Conservation (phyloP, 2,888 invertebrate species). For the Tetranychus truncatus region DNA sequence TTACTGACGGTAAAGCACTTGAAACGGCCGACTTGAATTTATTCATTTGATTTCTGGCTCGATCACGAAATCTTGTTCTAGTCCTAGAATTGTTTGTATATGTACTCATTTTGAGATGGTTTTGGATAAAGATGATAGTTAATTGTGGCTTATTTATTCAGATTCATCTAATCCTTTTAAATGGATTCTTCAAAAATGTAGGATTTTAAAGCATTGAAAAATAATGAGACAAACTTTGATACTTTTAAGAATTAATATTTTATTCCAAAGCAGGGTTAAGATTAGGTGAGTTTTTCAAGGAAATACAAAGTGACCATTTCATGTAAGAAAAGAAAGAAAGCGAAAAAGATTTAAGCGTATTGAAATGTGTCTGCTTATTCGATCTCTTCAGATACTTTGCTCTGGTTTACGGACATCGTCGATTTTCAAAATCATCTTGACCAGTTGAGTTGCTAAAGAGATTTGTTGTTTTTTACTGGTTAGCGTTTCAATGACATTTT, state of each 20-base stretch:
- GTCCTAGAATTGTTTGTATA: too few relatives aligned
- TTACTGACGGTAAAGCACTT: too few relatives aligned
- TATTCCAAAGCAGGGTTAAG: not conserved
- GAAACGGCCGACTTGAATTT: too few relatives aligned
- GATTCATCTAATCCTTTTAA: too few relatives aligned
- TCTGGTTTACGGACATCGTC: constrained; percentile 65
- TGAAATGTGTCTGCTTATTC: not conserved
- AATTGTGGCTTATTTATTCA: too few relatives aligned
- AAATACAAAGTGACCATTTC: not conserved
- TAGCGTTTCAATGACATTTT: constrained; percentile 89
- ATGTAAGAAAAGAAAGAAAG: not conserved
- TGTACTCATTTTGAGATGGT: too few relatives aligned
- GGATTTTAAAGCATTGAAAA: too few relatives aligned
- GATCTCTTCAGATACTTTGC: constrained; percentile 2
- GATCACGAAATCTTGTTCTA: too few relatives aligned
- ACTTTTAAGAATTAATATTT: not conserved
- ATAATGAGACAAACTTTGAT: not conserved
- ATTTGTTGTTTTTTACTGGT: constrained; percentile 95
- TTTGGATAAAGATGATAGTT: too few relatives aligned
- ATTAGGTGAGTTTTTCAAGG: not conserved
- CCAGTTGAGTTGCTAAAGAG: constrained; percentile 83
- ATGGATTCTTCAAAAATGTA: too few relatives aligned
- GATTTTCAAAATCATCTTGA: constrained; percentile 98
- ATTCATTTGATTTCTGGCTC: too few relatives aligned
- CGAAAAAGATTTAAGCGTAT: not conserved